A percentile compares a stretch with the other conserved stretches of the same genome.
Evolutionary conservation across 1,140 invertebrate genomes (phyloP).

Genomic region (Lordiphosa stackelbergi): DNA sequence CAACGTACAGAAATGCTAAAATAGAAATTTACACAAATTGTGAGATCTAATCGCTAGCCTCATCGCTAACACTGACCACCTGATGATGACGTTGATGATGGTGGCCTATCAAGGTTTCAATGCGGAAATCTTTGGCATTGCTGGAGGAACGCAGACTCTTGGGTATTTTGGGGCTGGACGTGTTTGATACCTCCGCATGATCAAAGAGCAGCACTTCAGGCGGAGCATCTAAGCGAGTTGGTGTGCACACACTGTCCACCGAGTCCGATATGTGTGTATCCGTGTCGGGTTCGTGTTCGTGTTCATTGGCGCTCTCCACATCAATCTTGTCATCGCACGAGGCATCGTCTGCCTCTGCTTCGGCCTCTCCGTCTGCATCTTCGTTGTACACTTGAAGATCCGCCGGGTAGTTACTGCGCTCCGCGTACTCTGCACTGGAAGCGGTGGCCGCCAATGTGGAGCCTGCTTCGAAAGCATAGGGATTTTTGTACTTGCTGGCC

Average conservation of each 20-base stretch:
- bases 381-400: conserved; percentile 58
- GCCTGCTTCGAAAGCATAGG: conserved; percentile 52
- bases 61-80: conserved; percentile 13
- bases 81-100: conserved; percentile 11
- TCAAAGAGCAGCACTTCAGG: conserved; percentile 55
- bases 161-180: conserved; percentile 56
- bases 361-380: conserved; percentile 28
- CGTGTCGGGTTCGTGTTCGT: conserved; percentile 61
- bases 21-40: conserved; percentile 21
- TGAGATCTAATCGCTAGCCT: conserved; percentile 16
- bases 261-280: conserved; percentile 75
- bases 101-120: conserved; percentile 74
- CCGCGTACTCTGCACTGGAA: conserved; percentile 29
- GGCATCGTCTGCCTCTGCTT: conserved; percentile 43
- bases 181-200: conserved; percentile 46
- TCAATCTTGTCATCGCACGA: conserved; percentile 74
- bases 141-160: conserved; percentile 37
- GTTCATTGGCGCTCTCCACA: conserved; percentile 69
- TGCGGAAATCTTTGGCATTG: conserved; percentile 75
- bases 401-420: conserved; percentile 33
- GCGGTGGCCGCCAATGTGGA: conserved; percentile 28
- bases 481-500: conserved; percentile 63
- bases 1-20: conserved; percentile 47
- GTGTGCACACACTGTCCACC: conserved; percentile 68
- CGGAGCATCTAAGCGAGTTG: conserved; percentile 47